Evolutionary conservation across 2,113 vertebrate genomes (phyloP).

Genomic region (Nothoprocta pentlandii): DNA sequence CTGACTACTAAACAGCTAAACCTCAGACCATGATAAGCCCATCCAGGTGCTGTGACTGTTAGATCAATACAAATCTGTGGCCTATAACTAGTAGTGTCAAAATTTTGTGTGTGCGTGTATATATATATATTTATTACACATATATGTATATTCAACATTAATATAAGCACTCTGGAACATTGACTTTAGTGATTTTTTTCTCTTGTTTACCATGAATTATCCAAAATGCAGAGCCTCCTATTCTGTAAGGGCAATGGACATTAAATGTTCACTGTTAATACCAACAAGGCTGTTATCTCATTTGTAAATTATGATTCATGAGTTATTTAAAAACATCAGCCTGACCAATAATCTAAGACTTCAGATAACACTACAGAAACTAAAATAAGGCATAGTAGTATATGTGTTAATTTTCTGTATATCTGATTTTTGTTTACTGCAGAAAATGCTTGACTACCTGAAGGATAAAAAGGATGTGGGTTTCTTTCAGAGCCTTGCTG

Average conservation of each 20-base stretch:
- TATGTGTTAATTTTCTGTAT: neutral
- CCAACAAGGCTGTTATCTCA: neutral
- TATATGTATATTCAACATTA: neutral
- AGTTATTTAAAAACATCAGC: neutral
- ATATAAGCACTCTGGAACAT: neutral
- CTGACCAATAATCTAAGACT: neutral
- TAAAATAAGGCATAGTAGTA: neutral
- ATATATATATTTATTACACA: neutral
- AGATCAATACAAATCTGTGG: neutral
- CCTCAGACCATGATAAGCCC: neutral
- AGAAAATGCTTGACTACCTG: conserved; percentile 99
- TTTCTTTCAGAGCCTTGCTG: conserved; percentile 95
- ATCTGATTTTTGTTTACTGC: conserved; percentile 53
- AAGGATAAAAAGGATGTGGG: conserved; percentile 98
- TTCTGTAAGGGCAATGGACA: neutral
- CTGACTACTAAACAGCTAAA: neutral
- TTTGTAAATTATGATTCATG: neutral
- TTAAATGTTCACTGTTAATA: neutral
- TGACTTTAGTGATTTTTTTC: neutral
- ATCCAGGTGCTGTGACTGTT: neutral
- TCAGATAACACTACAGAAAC: neutral
- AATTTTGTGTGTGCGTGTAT: neutral
- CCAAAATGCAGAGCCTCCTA: neutral
- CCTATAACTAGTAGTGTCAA: neutral
- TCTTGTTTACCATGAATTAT: neutral